Evolutionary conservation across 2,113 vertebrate species (phyloP).

Genomic region (Bettongia penicillata): DNA sequence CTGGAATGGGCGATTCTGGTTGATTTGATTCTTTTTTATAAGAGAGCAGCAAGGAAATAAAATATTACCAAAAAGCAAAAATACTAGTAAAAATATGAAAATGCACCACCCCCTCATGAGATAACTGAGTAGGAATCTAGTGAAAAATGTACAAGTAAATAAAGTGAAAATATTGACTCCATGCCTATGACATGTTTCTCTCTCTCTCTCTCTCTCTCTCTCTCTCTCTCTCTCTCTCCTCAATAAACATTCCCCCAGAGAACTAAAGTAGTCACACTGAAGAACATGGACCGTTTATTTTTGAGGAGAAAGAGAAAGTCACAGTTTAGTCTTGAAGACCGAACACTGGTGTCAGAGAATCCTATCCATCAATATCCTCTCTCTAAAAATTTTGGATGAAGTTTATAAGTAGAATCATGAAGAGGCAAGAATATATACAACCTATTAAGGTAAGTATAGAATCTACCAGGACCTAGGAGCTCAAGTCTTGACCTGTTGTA

Average conservation of each 20-base stretch:
- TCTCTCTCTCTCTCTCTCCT: too few relatives aligned
- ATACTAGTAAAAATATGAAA: slow-evolving; percentile 21
- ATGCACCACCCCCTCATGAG: background rate
- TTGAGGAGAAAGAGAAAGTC: background rate
- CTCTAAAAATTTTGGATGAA: background rate
- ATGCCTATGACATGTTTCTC: background rate
- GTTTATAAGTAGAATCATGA: background rate
- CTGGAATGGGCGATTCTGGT: background rate
- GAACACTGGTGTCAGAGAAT: background rate
- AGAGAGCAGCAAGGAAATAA: background rate
- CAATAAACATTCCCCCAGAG: background rate
- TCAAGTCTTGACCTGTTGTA: background rate
- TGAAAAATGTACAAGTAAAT: too few relatives aligned
- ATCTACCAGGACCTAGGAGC: background rate
- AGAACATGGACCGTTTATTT: background rate
- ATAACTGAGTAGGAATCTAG: background rate
- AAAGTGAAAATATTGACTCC: background rate
- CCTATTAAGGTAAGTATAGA: background rate
- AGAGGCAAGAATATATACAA: background rate
- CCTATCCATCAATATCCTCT: background rate
- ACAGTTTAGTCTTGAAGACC: background rate
- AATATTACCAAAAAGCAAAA: slow-evolving; percentile 13
- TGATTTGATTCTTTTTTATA: background rate
- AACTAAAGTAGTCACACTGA: background rate
- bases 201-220: too few relatives aligned